A percentile compares a stretch with the other conserved stretches of the same genome.
phyloP scores from a whole-genome alignment of 2,113 vertebrate genomes.

The Anoura caudifer region DNA sequence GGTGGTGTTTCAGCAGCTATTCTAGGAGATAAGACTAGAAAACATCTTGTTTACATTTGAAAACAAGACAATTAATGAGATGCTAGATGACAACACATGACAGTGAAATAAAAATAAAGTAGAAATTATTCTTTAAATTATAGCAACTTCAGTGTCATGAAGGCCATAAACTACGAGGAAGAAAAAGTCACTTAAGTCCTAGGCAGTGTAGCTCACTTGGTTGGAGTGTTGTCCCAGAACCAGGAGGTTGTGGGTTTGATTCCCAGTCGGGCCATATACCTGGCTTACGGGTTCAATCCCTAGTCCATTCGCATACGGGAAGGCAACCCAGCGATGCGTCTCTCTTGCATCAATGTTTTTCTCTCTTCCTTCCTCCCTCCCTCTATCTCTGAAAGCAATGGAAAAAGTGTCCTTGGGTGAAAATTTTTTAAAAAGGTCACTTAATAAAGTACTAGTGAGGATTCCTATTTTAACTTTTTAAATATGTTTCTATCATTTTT shows the following conservation, averaged over 20 bases:
- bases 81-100: not conserved
- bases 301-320: no score
- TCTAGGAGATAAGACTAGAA: conserved; percentile 8
- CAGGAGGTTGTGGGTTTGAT: no score
- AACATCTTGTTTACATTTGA: conserved; percentile 1
- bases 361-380: no score
- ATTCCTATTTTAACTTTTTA: conserved; percentile 11
- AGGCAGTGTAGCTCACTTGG: no score
- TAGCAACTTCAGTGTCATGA: not conserved
- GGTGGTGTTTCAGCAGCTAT: not conserved
- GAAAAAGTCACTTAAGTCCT: not conserved
- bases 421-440: not conserved
- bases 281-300: no score
- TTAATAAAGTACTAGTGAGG: not conserved
- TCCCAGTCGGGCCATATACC: no score
- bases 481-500: conserved; percentile 1
- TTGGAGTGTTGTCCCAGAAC: no score
- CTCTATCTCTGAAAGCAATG: no score
- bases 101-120: conserved; percentile 25
- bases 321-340: no score
- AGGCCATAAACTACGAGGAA: not conserved
- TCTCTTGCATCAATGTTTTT: no score
- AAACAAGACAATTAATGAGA: conserved; percentile 13
- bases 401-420: not conserved
- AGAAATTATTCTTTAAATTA: not conserved